phyloP scores from a whole-genome alignment of 2,888 invertebrate species.

The Gari tellinella region DNA sequence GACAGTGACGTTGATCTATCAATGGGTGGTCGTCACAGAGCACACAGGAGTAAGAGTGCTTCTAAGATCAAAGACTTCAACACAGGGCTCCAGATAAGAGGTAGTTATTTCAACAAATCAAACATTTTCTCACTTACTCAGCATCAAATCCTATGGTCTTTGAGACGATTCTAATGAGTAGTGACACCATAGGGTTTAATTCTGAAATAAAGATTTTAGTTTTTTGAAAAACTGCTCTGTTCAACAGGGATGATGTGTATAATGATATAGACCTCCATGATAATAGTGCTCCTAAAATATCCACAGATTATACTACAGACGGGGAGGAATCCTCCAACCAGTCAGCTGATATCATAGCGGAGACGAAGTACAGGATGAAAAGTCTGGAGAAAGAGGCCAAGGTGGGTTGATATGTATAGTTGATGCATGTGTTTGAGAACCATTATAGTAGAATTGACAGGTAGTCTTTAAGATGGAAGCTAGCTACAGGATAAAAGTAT shows the following conservation, averaged over 20 bases:
- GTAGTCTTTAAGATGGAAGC: too few species aligned
- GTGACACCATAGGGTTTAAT: too few species aligned
- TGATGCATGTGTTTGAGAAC: too few species aligned
- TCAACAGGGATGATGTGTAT: slow-evolving; percentile 67
- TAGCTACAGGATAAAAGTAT: too few species aligned
- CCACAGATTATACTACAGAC: slow-evolving; percentile 70
- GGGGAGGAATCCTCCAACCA: slow-evolving; percentile 71
- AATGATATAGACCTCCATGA: slow-evolving; percentile 73
- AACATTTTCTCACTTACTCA: too few species aligned
- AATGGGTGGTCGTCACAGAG: slow-evolving; percentile 37
- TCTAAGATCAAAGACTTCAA: slow-evolving; percentile 36
- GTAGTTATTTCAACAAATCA: too few species aligned
- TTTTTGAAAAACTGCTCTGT: too few species aligned
- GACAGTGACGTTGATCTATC: slow-evolving; percentile 55
- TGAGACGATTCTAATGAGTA: too few species aligned
- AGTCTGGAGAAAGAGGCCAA: slow-evolving; percentile 81
- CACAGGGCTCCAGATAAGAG: too few species aligned
- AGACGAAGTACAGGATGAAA: slow-evolving; percentile 79
- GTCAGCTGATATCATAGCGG: slow-evolving; percentile 79
- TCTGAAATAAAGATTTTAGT: too few species aligned
- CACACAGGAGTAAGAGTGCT: slow-evolving; percentile 42
- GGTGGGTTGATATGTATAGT: slow-evolving; percentile 70
- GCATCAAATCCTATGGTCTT: too few species aligned
- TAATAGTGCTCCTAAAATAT: slow-evolving; percentile 61
- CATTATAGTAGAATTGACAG: too few species aligned